These are phyloP conservation scores for Stictonetta naevosa DNA, from an alignment of 2,113 vertebrate species.

Conservation along the genomic window DNA sequence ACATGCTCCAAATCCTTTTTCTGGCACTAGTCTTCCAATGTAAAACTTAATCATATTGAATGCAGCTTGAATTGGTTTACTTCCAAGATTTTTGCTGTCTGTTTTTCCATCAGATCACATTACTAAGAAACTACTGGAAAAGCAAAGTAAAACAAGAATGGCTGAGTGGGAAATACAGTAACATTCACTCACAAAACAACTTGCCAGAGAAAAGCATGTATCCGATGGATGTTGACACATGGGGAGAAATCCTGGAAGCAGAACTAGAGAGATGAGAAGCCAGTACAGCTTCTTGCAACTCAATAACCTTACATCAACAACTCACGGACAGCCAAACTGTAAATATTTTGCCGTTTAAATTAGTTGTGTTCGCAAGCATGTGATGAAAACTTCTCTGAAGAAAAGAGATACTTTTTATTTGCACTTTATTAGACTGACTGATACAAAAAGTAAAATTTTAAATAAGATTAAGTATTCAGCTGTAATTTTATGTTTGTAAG, in stretches of 20 bases:
- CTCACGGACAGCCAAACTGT: not conserved
- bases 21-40: not conserved
- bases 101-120: conserved; percentile 74
- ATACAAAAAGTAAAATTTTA: not conserved
- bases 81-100: not conserved
- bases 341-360: not conserved
- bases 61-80: not conserved
- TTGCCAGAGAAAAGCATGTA: conserved; percentile 83
- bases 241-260: conserved; percentile 93
- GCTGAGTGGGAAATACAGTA: conserved; percentile 88
- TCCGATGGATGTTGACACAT: conserved; percentile 84
- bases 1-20: not conserved
- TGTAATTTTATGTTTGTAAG: conserved; percentile 23
- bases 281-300: not conserved
- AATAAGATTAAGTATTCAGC: not conserved
- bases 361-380: conserved; percentile 5
- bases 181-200: conserved; percentile 76
- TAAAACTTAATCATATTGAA: not conserved
- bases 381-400: not conserved
- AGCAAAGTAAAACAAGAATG: conserved; percentile 86
- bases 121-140: conserved; percentile 87
- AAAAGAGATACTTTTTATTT: conserved; percentile 19
- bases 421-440: conserved; percentile 49
- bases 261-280: conserved; percentile 84
- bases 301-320: not conserved